Percentiles rank a stretch among this genome's conserved stretches.
phyloP scores from a whole-genome alignment of 2,888 invertebrate genomes.

The Drosophila colorata region DNA sequence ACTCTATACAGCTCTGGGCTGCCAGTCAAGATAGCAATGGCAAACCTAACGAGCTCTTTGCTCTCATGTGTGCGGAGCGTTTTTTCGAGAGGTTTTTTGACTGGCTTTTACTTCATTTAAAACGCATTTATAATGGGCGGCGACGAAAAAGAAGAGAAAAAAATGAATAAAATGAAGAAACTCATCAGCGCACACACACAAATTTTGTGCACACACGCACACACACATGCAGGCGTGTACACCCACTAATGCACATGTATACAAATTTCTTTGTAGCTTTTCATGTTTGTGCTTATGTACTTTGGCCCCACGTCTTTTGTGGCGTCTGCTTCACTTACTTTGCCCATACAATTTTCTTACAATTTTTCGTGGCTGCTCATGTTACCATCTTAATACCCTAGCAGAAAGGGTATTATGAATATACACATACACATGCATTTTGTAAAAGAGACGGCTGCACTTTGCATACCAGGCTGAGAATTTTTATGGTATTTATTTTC shows the following conservation, averaged over 20 bases:
- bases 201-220: constrained; percentile 13
- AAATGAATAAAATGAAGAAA: constrained; percentile 53
- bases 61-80: constrained; percentile 58
- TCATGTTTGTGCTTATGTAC: constrained; percentile 64
- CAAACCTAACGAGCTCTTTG: constrained; percentile 74
- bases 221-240: constrained; percentile 16
- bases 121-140: constrained; percentile 79
- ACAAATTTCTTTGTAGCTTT: constrained; percentile 79
- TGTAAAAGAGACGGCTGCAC: background rate
- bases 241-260: constrained; percentile 72
- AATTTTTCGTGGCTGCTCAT: constrained; percentile 67
- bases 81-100: constrained; percentile 61
- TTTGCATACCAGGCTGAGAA: too few species aligned
- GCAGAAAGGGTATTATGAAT: background rate
- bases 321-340: constrained; percentile 74
- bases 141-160: constrained; percentile 44
- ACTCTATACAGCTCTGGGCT: constrained; percentile 37
- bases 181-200: constrained; percentile 67
- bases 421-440: background rate
- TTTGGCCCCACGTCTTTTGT: constrained; percentile 65
- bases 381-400: constrained; percentile 51
- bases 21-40: constrained; percentile 79
- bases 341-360: constrained; percentile 75
- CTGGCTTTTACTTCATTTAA: constrained; percentile 81
- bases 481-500: too few species aligned